phyloP scores from a whole-genome alignment of 2,797 vertebrate species.

The Salarias fasciatus region DNA sequence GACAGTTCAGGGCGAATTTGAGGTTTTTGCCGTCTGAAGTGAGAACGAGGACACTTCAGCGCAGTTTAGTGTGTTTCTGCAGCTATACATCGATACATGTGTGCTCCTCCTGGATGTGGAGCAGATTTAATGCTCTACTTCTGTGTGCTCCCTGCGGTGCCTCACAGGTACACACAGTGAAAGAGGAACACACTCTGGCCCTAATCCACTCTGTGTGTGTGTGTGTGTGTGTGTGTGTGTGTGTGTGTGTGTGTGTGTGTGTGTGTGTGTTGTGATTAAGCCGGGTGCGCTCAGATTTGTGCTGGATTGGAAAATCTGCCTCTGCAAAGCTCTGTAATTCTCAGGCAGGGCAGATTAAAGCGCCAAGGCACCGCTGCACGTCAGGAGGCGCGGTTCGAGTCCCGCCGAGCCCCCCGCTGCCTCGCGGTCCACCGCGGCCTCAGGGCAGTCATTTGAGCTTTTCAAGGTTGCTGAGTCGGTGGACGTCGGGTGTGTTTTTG shows the following conservation, averaged over 20 bases:
- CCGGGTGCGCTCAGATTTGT: slow-evolving; percentile 72
- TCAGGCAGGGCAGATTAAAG: slow-evolving; percentile 72
- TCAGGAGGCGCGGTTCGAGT: background rate
- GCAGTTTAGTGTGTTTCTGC: too few relatives aligned
- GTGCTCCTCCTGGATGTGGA: slow-evolving; percentile 66
- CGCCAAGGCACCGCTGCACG: slow-evolving; percentile 24
- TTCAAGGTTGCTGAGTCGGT: too few relatives aligned
- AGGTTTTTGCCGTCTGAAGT: too few relatives aligned
- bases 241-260: too few relatives aligned
- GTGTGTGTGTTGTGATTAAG: too few relatives aligned
- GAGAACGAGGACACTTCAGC: too few relatives aligned
- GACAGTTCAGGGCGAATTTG: slow-evolving; percentile 60
- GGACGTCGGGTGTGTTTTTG: too few relatives aligned
- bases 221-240: too few relatives aligned
- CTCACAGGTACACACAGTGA: slow-evolving; percentile 44
- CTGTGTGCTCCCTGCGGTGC: slow-evolving; percentile 74
- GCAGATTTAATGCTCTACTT: slow-evolving; percentile 86
- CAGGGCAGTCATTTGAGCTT: too few relatives aligned
- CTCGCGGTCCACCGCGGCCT: too few relatives aligned
- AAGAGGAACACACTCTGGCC: slow-evolving; percentile 43
- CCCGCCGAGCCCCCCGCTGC: too few relatives aligned
- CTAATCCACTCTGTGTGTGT: slow-evolving; percentile 65
- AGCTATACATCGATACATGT: too few relatives aligned
- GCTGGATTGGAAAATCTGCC: slow-evolving; percentile 82
- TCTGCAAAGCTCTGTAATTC: slow-evolving; percentile 77